phyloP scores from a whole-genome alignment of 2,888 invertebrate genomes.

The Nemurella pictetii region DNA sequence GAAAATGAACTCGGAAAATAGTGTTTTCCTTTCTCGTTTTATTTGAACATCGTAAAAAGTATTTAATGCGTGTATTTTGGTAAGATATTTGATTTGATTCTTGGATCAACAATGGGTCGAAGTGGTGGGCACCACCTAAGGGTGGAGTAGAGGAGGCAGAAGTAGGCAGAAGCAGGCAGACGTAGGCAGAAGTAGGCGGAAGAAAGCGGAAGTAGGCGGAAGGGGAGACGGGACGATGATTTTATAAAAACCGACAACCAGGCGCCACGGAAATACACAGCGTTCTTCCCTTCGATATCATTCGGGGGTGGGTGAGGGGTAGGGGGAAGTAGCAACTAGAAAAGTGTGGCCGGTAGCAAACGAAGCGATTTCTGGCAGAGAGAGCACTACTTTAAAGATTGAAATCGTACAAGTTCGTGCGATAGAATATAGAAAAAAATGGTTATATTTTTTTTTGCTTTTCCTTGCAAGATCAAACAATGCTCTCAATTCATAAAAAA shows the following conservation, averaged over 20 bases:
- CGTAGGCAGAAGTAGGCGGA: background rate
- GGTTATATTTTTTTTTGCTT: background rate
- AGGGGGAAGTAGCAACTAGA: no score
- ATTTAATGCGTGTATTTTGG: conserved; percentile 25
- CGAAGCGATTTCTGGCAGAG: background rate
- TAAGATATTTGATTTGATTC: conserved; percentile 23
- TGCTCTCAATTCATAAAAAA: background rate
- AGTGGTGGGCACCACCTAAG: no score
- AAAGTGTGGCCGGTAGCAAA: background rate
- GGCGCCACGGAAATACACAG: background rate
- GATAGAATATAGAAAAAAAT: background rate
- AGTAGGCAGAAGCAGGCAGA: background rate
- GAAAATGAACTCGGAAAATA: background rate
- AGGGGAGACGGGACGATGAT: background rate
- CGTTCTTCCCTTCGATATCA: background rate
- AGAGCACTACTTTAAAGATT: background rate
- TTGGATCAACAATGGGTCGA: conserved; percentile 22
- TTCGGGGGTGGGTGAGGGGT: no score
- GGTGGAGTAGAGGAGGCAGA: background rate
- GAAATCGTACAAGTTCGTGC: background rate
- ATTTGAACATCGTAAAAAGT: conserved; percentile 16
- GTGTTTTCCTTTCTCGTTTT: background rate
- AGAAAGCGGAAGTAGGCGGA: no score
- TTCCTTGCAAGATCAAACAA: background rate
- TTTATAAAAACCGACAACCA: background rate